Evolutionary conservation across 2,888 invertebrate genomes (phyloP), one percentile per base, ranked within the genome.

Genomic region (Trichogramma evanescens): DNA sequence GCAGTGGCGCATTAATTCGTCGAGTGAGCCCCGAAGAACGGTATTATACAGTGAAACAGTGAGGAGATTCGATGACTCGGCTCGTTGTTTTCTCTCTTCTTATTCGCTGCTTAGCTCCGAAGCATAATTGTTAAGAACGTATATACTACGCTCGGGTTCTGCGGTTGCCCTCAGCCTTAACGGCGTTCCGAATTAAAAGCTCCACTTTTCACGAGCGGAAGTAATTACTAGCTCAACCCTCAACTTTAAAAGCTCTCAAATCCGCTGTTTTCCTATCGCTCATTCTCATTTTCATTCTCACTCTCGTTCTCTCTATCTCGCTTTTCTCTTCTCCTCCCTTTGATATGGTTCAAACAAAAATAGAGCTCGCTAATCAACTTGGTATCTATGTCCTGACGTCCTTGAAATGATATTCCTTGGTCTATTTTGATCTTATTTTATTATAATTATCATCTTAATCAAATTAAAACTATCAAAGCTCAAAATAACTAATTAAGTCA

Each of bases 51-150:
- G 13, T 13, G 13, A 13, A 13, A 13, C 13, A 13, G 13, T 13
- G 13, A 13, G 13, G 13, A 13, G 13, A 13, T 13, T 13, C 13
- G 13, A 13, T 13, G 13, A n/a, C 45, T 45, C 45, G 5, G n/a
- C 48, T 46, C 48, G 42, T 8, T 38, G 10, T 10, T 26, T 6
- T 51, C 51, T 70, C 66, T 58, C 68, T 56, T 52, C 67, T 65
- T 66, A 52, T 69, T 7, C 39, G 45, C 26, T 3, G 38, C 38
- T 8, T 10, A 41, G 40, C 54, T 44, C 54, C 56, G 52, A 55
- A 57, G 69, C 69, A 71, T 75, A 72, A 75, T 75, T 72, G 74
- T 72, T 68, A 67, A 68, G 39, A 59, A 40, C 44, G 56, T 43
- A 43, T 43, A 4, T 39, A 2, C 39, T 1, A 26, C 10, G 45